These are phyloP conservation scores for Seriola quinqueradiata DNA, from an alignment of 2,113 vertebrate species.

Conservation along the genomic window DNA sequence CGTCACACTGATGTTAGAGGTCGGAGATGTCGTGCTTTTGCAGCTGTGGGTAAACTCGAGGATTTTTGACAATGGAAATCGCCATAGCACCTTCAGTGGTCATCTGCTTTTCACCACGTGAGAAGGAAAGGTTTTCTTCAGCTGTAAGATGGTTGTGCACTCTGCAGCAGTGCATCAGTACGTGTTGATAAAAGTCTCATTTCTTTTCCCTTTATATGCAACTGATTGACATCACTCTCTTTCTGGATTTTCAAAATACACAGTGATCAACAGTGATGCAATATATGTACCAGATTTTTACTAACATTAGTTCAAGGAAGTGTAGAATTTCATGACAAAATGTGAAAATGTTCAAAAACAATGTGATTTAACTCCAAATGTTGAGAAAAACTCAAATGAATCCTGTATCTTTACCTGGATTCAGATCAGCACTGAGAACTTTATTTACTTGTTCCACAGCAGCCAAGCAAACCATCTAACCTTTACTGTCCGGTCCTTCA, in stretches of 20 bases:
- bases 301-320: too few relatives aligned
- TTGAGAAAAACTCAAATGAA: too few relatives aligned
- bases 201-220: too few relatives aligned
- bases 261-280: neutral
- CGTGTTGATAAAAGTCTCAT: neutral
- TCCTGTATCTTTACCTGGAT: too few relatives aligned
- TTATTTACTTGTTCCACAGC: neutral
- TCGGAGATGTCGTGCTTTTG: constrained; percentile 59
- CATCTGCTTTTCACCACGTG: constrained; percentile 61
- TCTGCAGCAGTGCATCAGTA: neutral
- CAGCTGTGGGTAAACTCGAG: fast-evolving
- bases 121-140: neutral
- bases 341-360: neutral
- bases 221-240: neutral
- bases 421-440: neutral
- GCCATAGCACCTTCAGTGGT: constrained; percentile 49
- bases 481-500: neutral
- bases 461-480: neutral
- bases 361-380: neutral
- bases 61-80: neutral
- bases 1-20: constrained; percentile 48
- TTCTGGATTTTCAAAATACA: neutral
- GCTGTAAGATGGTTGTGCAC: neutral
- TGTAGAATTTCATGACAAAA: neutral
- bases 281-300: neutral